Evolutionary conservation across 2,113 vertebrate genomes (phyloP), one percentile per base, ranked within the genome.

Genomic region (Corydoras maculifer): DNA sequence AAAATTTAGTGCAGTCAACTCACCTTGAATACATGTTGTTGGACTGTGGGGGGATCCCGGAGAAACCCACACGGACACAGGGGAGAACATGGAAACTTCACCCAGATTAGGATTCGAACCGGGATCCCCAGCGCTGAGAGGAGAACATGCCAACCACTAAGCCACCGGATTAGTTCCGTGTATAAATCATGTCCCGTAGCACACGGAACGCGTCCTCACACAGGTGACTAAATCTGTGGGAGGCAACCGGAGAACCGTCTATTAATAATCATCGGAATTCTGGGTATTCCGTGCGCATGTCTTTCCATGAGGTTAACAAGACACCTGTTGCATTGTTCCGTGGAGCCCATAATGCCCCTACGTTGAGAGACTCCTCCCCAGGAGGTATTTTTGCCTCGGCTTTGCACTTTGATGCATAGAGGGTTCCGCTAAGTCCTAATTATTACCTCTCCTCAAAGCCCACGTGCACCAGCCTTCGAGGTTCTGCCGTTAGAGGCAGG

Each of bases 241-340:
- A 50, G 13, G 57, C 14, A 0, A 2, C 31, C n/a, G 1, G 30
- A 25, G 18, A 25, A 25, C 30, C 4, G 31, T 31, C 62, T 72
- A 65, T 72, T 58, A 72, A 67, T 54, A 73, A 18, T n/a, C 12
- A 11, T 7, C 25, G 18, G 29, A 54, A 62, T 15, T 5, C 9
- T 25, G 29, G 54, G 54, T 61, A 58, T 59, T 68, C 49, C 58
- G 51, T 57, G 25, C 62, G 15, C 10, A 8, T 31, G 43, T 12
- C 54, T 51, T 14, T 77, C 58, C 25, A 43, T 68, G 65, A 61
- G 54, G 54, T 57, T 68, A 49, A 8, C 9, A 25, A 74, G 57
- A 32, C 58, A 53, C 43, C 49, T 74, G 68, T 15, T 48, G 3
- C 0, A 18, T 35, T 54, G 64, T 67, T 67, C 31, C 60, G 8